Conservation (phyloP, 2,113 vertebrate genomes). For the Forbesichthys papilliferus region DNA sequence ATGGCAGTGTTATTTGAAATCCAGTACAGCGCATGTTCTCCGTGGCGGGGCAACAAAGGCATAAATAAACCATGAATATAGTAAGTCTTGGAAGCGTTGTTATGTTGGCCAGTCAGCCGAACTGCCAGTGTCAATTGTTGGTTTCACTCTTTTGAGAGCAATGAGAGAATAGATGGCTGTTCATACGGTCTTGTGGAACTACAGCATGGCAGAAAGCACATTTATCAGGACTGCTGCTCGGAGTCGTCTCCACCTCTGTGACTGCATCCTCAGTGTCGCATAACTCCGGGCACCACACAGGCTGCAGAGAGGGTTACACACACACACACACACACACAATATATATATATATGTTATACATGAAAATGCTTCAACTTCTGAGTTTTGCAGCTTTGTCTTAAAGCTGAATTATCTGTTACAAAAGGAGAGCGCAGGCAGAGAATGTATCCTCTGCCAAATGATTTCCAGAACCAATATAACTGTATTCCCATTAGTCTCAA, state of each 20-base stretch:
- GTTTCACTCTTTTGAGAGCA: conserved; percentile 80
- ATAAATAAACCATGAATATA: conserved; percentile 39
- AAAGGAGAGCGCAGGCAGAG: conserved; percentile 11
- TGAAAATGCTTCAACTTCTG: conserved; percentile 31
- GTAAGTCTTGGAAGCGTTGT: conserved; percentile 44
- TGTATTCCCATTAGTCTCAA: conserved; percentile 2
- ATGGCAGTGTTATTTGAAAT: conserved; percentile 62
- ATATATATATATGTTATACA: conserved; percentile 18
- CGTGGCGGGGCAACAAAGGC: conserved; percentile 39
- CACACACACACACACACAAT: conserved; percentile 32
- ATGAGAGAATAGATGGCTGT: conserved; percentile 95
- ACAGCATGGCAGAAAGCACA: conserved; percentile 94
- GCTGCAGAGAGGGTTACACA: conserved; percentile 76
- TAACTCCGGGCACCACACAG: conserved; percentile 85
- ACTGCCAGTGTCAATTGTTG: conserved; percentile 70
- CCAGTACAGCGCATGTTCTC: conserved; percentile 56
- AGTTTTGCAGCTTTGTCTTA: conserved; percentile 19
- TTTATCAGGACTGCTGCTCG: conserved; percentile 77
- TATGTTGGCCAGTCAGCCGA: conserved; percentile 46
- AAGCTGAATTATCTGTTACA: conserved; percentile 21
- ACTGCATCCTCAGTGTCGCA: conserved; percentile 73
- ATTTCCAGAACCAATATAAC: conserved; percentile 12
- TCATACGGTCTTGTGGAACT: conserved; percentile 88
- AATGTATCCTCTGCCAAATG: conserved; percentile 19
- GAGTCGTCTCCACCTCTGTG: conserved; percentile 74